Percentiles rank a stretch among this genome's conserved stretches.
These are phyloP conservation scores for Stichopus horrens DNA, from an alignment of 53 echinoderm and acorn worm genomes.

Conservation along the genomic window DNA sequence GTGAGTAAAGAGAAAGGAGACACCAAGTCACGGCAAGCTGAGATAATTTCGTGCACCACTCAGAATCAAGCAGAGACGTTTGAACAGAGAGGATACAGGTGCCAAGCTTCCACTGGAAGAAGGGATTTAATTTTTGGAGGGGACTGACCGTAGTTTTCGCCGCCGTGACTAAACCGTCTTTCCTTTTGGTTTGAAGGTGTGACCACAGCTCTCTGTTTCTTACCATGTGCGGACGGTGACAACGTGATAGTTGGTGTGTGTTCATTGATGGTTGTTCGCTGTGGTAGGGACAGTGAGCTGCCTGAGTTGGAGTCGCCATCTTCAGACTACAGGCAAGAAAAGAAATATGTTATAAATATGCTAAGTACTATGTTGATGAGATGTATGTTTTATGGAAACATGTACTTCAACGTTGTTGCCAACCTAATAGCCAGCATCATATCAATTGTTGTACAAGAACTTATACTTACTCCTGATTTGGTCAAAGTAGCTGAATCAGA, in stretches of 20 bases:
- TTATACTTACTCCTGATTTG: no score
- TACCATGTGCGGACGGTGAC: conserved; percentile 99
- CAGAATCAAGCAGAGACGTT: conserved; percentile 36
- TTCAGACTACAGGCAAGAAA: conserved; percentile 65
- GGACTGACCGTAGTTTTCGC: conserved; percentile 99
- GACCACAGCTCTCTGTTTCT: conserved; percentile 83
- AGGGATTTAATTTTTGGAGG: conserved; percentile 9
- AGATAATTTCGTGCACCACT: conserved; percentile 35
- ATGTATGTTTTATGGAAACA: no score
- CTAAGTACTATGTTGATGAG: no score
- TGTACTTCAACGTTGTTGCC: no score
- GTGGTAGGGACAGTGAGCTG: conserved; percentile 93
- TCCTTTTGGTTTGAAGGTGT: conserved; percentile 96
- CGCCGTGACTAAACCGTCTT: conserved; percentile 99
- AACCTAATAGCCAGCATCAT: no score
- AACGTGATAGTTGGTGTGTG: conserved; percentile 82
- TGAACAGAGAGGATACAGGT: conserved; percentile 19
- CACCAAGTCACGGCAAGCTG: conserved; percentile 44
- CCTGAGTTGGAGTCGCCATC: conserved; percentile 94
- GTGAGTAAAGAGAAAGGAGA: conserved; percentile 42
- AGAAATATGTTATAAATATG: background rate
- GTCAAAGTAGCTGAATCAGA: no score
- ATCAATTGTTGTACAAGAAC: no score
- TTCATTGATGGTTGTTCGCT: conserved; percentile 81
- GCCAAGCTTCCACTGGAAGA: conserved; percentile 33